phyloP scores from a whole-genome alignment of 1,140 invertebrate species.

The Eueides isabella region DNA sequence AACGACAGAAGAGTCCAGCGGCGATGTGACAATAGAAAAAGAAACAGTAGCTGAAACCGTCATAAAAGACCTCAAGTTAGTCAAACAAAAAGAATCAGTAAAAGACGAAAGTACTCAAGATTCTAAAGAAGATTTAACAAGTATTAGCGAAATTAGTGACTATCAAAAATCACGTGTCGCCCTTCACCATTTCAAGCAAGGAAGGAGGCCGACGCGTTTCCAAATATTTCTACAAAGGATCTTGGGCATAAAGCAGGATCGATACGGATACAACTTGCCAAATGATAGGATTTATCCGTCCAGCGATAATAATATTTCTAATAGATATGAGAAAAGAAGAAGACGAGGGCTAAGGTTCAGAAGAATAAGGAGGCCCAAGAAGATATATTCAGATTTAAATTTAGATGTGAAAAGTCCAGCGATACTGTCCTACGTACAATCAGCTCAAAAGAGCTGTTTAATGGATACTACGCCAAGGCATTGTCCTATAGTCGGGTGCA shows the following conservation, averaged over 20 bases:
- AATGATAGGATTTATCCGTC: constrained; percentile 52
- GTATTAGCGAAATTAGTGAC: constrained; percentile 17
- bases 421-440: constrained; percentile 63
- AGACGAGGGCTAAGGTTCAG: constrained; percentile 56
- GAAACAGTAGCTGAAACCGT: constrained; percentile 51
- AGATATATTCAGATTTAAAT: constrained; percentile 58
- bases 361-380: constrained; percentile 53
- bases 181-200: constrained; percentile 37
- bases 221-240: constrained; percentile 66
- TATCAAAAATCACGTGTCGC: constrained; percentile 36
- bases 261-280: constrained; percentile 39
- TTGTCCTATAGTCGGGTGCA: constrained; percentile 67
- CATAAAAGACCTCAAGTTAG: constrained; percentile 55
- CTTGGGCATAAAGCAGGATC: constrained; percentile 57
- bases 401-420: constrained; percentile 54
- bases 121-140: constrained; percentile 44
- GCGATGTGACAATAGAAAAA: constrained; percentile 37
- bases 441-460: constrained; percentile 61
- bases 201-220: constrained; percentile 56
- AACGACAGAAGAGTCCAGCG: constrained; percentile 49
- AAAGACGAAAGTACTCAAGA: constrained; percentile 53
- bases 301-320: constrained; percentile 64
- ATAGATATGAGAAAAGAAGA: constrained; percentile 49
- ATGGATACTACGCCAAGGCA: constrained; percentile 65
- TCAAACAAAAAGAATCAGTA: constrained; percentile 37